A percentile compares a stretch with the other conserved stretches of the same genome.
These are phyloP conservation scores for Stenopsyche tienmushanensis DNA, from an alignment of 1,140 invertebrate genomes.

Conservation along the genomic window DNA sequence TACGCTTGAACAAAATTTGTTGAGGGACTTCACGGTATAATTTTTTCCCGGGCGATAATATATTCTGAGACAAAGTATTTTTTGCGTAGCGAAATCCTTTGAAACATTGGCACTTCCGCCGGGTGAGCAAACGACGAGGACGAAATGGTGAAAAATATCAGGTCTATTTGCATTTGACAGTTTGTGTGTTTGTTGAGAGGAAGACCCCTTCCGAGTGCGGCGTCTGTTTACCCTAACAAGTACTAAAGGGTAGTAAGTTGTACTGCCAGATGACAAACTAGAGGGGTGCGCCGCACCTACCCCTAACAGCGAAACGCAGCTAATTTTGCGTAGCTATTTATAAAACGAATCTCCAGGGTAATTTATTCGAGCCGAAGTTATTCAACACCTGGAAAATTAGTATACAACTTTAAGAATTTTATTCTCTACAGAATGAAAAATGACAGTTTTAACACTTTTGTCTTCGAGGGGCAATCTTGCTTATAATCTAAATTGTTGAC, in stretches of 20 bases:
- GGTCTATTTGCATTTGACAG: conserved; percentile 38
- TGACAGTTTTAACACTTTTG: too few relatives aligned
- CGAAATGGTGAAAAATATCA: conserved; percentile 36
- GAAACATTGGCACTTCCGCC: conserved; percentile 7
- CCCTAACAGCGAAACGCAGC: too few relatives aligned
- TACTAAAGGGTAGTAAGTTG: conserved; percentile 2
- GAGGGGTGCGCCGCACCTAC: not conserved
- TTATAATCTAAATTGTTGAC: too few relatives aligned
- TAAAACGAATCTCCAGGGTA: not conserved
- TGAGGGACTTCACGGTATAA: too few relatives aligned
- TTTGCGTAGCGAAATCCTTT: conserved; percentile 1
- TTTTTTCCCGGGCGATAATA: too few relatives aligned
- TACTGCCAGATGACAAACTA: too few relatives aligned
- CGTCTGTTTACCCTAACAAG: conserved; percentile 18
- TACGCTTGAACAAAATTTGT: too few relatives aligned
- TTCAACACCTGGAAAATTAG: not conserved
- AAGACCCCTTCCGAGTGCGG: conserved; percentile 11
- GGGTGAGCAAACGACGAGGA: too few relatives aligned
- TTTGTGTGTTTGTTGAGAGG: conserved; percentile 24
- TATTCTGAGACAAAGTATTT: too few relatives aligned
- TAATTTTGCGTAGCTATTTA: conserved; percentile 4
- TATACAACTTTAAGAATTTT: too few relatives aligned
- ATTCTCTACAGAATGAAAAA: too few relatives aligned
- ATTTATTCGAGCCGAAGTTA: not conserved
- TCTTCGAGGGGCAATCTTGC: too few relatives aligned